Percentiles rank a stretch among this genome's conserved stretches.
These are phyloP conservation scores for Eptesicus fuscus DNA, from an alignment of 2,113 vertebrate genomes.

Conservation along the genomic window DNA sequence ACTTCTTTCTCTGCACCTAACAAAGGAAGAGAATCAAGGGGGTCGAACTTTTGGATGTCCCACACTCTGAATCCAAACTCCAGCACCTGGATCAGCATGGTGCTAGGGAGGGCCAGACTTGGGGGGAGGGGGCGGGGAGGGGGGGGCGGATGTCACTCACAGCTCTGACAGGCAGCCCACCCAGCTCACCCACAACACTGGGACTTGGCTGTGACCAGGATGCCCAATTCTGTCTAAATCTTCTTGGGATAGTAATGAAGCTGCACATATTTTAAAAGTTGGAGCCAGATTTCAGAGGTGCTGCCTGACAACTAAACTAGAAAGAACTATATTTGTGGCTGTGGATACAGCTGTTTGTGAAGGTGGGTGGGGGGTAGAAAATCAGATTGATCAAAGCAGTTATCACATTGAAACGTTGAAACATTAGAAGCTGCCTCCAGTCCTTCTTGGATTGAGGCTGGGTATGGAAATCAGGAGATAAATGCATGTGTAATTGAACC, in stretches of 20 bases:
- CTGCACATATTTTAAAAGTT: not conserved
- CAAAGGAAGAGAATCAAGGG: not conserved
- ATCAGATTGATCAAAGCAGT: not conserved
- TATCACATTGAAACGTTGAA: not conserved
- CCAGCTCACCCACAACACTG: not conserved
- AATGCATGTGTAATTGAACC: slow-evolving; percentile 36
- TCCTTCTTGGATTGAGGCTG: not conserved
- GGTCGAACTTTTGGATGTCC: not conserved
- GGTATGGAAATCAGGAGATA: not conserved
- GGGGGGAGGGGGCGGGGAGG: rapidly evolving
- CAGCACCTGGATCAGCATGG: rapidly evolving
- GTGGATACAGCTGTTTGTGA: not conserved
- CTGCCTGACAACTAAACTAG: not conserved
- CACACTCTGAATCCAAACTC: not conserved
- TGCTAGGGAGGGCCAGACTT: not conserved
- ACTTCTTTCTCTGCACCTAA: not conserved
- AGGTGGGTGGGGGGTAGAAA: not conserved
- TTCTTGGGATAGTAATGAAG: not conserved
- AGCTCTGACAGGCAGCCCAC: not conserved
- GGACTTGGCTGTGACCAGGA: not conserved
- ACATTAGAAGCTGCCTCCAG: not conserved
- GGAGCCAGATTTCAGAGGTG: not conserved
- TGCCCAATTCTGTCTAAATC: not conserved
- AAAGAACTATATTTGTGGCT: not conserved
- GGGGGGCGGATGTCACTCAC: no score